A percentile compares a stretch with the other conserved stretches of the same genome.
Evolutionary conservation across 2,113 vertebrate genomes (phyloP).

Genomic region (Oxyura jamaicensis): DNA sequence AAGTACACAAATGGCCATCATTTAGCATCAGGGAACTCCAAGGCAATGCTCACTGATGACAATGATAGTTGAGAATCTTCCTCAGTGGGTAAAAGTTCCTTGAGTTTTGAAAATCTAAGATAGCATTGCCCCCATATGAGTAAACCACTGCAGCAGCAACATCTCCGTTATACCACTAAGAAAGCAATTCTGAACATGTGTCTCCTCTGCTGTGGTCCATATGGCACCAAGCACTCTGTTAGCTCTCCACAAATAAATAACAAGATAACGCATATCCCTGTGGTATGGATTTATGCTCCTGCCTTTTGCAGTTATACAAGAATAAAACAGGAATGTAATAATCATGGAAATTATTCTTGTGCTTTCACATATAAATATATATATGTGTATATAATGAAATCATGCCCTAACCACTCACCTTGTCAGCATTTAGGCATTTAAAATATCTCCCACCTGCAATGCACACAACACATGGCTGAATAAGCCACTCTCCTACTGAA

Average conservation of each 20-base stretch:
- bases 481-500: constrained; percentile 25
- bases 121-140: not conserved
- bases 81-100: not conserved
- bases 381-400: not conserved
- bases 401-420: constrained; percentile 55
- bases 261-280: not conserved
- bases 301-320: not conserved
- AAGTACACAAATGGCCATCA: not conserved
- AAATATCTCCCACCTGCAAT: constrained; percentile 48
- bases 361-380: not conserved
- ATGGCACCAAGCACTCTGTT: not conserved
- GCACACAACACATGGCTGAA: constrained; percentile 22
- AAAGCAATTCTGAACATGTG: not conserved
- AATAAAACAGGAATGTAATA: constrained; percentile 24
- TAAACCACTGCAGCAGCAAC: not conserved
- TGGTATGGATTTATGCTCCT: not conserved
- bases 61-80: not conserved
- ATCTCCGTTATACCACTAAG: not conserved
- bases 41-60: not conserved
- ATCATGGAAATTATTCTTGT: not conserved
- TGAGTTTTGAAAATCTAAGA: not conserved
- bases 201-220: not conserved
- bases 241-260: constrained; percentile 15
- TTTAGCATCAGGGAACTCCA: not conserved
- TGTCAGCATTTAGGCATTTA: constrained; percentile 24